Evolutionary conservation across 2,797 vertebrate species (phyloP).

Genomic region (Acropternis orthonyx): DNA sequence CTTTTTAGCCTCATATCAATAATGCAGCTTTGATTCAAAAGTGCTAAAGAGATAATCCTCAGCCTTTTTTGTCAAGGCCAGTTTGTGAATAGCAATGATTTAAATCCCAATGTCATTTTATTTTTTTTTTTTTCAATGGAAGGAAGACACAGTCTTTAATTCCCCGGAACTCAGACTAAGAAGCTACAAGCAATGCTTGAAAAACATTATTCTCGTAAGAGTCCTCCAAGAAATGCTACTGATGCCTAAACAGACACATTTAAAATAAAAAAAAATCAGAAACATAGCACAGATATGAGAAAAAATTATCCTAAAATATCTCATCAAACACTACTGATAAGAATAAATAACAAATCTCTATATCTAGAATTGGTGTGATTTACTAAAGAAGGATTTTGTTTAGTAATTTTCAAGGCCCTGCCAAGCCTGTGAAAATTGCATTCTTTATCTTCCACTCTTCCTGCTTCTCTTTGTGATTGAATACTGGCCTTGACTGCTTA

Average conservation of each 20-base stretch:
- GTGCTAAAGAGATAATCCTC: constrained; percentile 68
- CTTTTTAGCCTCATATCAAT: constrained; percentile 68
- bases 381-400: constrained; percentile 24
- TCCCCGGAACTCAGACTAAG: not conserved
- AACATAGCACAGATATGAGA: not conserved
- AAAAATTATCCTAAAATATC: not conserved
- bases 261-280: constrained; percentile 15
- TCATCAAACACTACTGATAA: not conserved
- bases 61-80: constrained; percentile 33
- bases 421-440: constrained; percentile 6
- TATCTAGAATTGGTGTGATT: not conserved
- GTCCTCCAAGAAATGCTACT: not conserved
- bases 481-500: constrained; percentile 61
- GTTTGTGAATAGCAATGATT: constrained; percentile 41
- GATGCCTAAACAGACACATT: not conserved
- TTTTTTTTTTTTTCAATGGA: not conserved
- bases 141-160: constrained; percentile 24
- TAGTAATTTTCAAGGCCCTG: not conserved
- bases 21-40: constrained; percentile 69
- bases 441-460: constrained; percentile 52
- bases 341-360: not conserved
- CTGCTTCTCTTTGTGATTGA: constrained; percentile 59
- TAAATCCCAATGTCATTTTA: constrained; percentile 35
- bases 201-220: constrained; percentile 15
- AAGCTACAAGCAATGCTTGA: constrained; percentile 23